Base-by-base conservation (phyloP, 2,113 vertebrate genomes). In the Pimephales promelas region DNA sequence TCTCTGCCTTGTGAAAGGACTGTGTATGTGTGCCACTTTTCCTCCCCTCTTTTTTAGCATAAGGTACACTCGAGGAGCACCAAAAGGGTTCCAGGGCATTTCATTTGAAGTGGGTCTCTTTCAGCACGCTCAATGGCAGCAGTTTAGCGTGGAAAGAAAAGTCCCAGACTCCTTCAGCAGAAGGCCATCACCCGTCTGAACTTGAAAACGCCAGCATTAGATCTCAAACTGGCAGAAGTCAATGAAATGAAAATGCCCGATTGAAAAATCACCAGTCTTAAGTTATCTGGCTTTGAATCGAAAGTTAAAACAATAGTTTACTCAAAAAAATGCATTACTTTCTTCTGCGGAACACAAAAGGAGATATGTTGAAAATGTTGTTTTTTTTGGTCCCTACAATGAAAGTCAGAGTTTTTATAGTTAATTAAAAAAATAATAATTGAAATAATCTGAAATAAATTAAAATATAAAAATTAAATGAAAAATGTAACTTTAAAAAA, bases 41-140 rank as follows among this genome's bases (percentile, higher is more conserved):
- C 56, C 66, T 85, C 78, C 85, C 3, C 11, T 86, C 88, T 83
- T 59, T 59, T 28, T 86, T 87, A 88, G 87, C 75, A n/a, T 87
- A 87, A 87, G 83, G 84, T 88, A 84, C 79, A 90, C 34, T 79
- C 77, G 73, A 86, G 74, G 64, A 57, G 88, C 70, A 84, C 80
- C 82, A 34, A 79, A 89, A 74, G 75, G 79, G 89, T 89, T 90
- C 87, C 74, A 71, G 88, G 84, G 79, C 88, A 90, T 82, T 89
- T 90, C 82, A 85, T 83, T 88, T 88, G 88, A 86, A 91, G 87
- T 86, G 14, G 84, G 87, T 89, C 74, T 71, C 73, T 83, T 91
- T 86, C 89, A 83, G 66, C 86, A 84, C 88, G 82, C 83, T 72
- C 75, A 73, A 76, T 81, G 74, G 71, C 62, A 78, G 28, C 26